Evolutionary conservation across 2,113 vertebrate genomes (phyloP).

Genomic region (Baryphthengus martii): DNA sequence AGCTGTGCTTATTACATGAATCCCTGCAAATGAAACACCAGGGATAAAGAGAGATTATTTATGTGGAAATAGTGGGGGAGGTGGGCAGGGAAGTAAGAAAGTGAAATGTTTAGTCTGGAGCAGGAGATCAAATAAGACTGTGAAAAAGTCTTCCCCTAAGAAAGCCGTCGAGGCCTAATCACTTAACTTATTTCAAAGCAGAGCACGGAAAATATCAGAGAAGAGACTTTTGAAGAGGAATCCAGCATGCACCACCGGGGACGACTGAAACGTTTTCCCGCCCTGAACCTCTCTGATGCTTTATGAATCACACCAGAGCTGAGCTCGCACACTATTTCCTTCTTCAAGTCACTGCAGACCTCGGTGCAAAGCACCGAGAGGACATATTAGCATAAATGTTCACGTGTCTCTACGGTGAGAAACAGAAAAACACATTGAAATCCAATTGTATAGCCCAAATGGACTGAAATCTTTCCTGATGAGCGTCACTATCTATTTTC

Average conservation of each 20-base stretch:
- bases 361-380: neutral
- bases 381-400: neutral
- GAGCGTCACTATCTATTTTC: neutral
- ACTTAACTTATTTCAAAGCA: constrained; percentile 41
- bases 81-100: constrained; percentile 42
- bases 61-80: neutral
- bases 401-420: rapidly evolving
- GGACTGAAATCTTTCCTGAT: neutral
- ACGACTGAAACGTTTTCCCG: constrained; percentile 5
- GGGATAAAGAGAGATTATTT: constrained; percentile 40
- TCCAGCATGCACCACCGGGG: neutral
- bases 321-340: neutral
- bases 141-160: neutral
- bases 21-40: constrained; percentile 21
- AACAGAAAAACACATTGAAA: neutral
- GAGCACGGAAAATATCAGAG: constrained; percentile 39
- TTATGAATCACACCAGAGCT: constrained; percentile 1
- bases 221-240: neutral
- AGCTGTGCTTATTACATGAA: constrained; percentile 22
- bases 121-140: neutral
- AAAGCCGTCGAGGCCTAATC: constrained; percentile 21
- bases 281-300: constrained; percentile 19
- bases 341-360: neutral
- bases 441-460: neutral
- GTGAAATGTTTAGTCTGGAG: constrained; percentile 30